Evolutionary conservation across 2,888 invertebrate species (phyloP).

Genomic region (Pollenia angustigena): DNA sequence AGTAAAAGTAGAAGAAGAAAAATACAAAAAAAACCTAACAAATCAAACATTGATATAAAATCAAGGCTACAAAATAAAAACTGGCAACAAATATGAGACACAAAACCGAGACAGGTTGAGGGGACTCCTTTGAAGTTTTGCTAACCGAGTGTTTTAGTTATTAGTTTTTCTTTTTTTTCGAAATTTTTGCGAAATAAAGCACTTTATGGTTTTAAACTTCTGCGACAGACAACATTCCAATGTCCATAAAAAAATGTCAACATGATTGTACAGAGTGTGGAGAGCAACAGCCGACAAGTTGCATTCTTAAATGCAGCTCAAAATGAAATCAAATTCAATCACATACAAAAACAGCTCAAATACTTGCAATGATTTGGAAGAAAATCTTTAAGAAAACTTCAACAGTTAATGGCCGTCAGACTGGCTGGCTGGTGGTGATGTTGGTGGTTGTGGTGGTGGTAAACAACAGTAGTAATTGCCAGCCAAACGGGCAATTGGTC

Average conservation of each 20-base stretch:
- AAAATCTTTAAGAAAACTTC: slow-evolving; percentile 36
- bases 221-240: slow-evolving; percentile 74
- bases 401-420: background rate
- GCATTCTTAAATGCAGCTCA: slow-evolving; percentile 59
- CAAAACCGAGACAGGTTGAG: slow-evolving; percentile 19
- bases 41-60: slow-evolving; percentile 70
- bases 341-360: slow-evolving; percentile 43
- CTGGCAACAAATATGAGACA: slow-evolving; percentile 48
- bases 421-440: slow-evolving; percentile 1
- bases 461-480: slow-evolving; percentile 56
- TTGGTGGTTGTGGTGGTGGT: slow-evolving; percentile 17
- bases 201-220: slow-evolving; percentile 64
- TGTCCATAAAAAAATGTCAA: slow-evolving; percentile 83
- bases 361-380: slow-evolving; percentile 41
- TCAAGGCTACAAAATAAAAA: slow-evolving; percentile 68
- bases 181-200: slow-evolving; percentile 42
- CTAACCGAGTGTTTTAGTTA: slow-evolving; percentile 4
- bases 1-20: too few relatives aligned
- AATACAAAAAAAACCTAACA: slow-evolving; percentile 21
- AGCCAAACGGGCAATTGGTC: slow-evolving; percentile 64
- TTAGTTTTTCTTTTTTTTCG: slow-evolving; percentile 2
- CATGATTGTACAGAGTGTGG: slow-evolving; percentile 60
- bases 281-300: slow-evolving; percentile 53
- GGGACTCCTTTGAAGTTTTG: slow-evolving; percentile 68
- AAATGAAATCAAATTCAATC: slow-evolving; percentile 56